These are phyloP conservation scores for Salvelinus fontinalis DNA, from an alignment of 2,113 vertebrate species.

Conservation along the genomic window DNA sequence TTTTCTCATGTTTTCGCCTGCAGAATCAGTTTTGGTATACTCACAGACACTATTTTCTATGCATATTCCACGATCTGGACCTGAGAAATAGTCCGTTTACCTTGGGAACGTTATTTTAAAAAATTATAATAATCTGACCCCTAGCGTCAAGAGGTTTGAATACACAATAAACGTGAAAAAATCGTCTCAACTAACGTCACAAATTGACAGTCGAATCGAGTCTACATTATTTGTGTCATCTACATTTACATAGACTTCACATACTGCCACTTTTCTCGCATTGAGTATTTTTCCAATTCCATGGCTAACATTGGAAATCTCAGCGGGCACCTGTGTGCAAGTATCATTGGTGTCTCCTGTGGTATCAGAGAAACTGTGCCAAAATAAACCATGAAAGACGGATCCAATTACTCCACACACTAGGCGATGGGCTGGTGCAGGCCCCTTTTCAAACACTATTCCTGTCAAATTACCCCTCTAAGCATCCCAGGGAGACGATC, in stretches of 20 bases:
- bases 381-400: conserved; percentile 47
- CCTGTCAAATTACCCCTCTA: conserved; percentile 54
- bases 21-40: no score
- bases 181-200: no score
- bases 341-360: conserved; percentile 36
- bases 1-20: no score
- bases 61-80: no score
- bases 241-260: neutral
- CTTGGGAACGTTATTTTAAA: no score
- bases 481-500: conserved; percentile 31
- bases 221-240: no score
- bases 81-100: no score
- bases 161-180: no score
- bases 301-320: conserved; percentile 28
- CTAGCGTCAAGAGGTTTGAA: no score
- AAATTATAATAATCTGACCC: no score
- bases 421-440: conserved; percentile 27
- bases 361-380: conserved; percentile 46
- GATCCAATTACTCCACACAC: conserved; percentile 39
- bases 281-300: neutral
- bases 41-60: no score
- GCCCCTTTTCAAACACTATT: conserved; percentile 24
- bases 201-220: no score
- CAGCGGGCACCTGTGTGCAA: conserved; percentile 29
- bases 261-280: neutral